Evolutionary conservation across 2,113 vertebrate species (phyloP).

Genomic region (Dicerorhinus sumatrensis): DNA sequence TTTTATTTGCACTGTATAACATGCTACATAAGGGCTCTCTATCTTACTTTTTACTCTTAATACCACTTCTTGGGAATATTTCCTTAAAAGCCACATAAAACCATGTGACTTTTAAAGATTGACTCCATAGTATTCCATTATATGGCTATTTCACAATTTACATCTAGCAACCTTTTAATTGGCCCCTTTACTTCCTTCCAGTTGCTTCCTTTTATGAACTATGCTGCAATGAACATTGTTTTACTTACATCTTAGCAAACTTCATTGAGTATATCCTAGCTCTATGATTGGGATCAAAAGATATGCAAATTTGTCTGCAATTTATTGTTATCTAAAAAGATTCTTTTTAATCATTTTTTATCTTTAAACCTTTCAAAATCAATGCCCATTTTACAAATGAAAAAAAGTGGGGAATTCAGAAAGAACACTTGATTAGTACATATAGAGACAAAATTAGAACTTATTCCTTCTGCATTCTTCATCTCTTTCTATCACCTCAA

Average conservation of each 20-base stretch:
- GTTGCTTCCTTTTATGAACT: background rate
- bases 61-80: background rate
- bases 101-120: background rate
- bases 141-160: background rate
- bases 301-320: background rate
- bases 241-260: background rate
- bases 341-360: background rate
- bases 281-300: background rate
- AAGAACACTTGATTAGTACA: background rate
- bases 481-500: background rate
- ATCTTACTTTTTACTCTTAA: background rate
- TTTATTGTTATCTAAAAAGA: background rate
- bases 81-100: background rate
- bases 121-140: background rate
- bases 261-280: background rate
- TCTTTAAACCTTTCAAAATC: background rate
- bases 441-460: background rate
- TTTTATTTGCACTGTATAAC: background rate
- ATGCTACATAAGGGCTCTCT: background rate
- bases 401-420: background rate
- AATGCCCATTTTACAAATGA: constrained; percentile 19
- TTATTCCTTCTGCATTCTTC: background rate
- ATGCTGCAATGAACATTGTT: background rate
- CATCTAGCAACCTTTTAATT: background rate
- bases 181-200: background rate